Conservation (phyloP, 2,797 vertebrate species). For the Liasis olivaceus region DNA sequence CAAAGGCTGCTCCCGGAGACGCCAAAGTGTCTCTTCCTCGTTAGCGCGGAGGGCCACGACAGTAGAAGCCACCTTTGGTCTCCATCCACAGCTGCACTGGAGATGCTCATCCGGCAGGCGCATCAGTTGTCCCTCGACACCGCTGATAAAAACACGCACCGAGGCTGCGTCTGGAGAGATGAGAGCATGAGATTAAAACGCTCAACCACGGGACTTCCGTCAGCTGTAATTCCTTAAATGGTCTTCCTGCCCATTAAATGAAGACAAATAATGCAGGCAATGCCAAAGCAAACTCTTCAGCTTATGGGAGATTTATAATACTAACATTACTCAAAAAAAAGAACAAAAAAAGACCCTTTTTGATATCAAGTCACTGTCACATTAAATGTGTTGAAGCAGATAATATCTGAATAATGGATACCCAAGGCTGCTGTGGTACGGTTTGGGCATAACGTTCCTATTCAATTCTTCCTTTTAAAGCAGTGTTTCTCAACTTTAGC, state of each 20-base stretch:
- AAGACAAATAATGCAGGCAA: conserved; percentile 72
- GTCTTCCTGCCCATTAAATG: conserved; percentile 56
- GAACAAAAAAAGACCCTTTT: conserved; percentile 19
- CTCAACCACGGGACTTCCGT: conserved; percentile 65
- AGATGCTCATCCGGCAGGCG: conserved; percentile 78
- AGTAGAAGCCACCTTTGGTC: conserved; percentile 85
- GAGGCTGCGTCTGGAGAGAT: conserved; percentile 82
- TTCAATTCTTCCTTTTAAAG: conserved; percentile 38
- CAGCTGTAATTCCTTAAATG: conserved; percentile 64
- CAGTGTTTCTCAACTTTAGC: background rate
- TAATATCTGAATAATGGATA: conserved; percentile 77
- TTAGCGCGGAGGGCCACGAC: conserved; percentile 84
- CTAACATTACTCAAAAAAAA: conserved; percentile 61
- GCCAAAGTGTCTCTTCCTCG: conserved; percentile 76
- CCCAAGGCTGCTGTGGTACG: conserved; percentile 53
- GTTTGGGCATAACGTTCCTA: conserved; percentile 45
- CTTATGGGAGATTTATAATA: conserved; percentile 60
- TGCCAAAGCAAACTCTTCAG: conserved; percentile 67
- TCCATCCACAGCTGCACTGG: conserved; percentile 85
- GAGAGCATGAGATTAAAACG: conserved; percentile 69
- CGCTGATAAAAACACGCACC: conserved; percentile 85
- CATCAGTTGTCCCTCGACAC: conserved; percentile 91
- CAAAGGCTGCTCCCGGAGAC: conserved; percentile 11
- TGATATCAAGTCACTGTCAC: conserved; percentile 74
- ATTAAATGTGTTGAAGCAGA: conserved; percentile 73